Percentiles rank a stretch among this genome's conserved stretches.
Evolutionary conservation across 53 echinoderm and acorn worm genomes (phyloP).

Genomic region (Pentamera pediparva): DNA sequence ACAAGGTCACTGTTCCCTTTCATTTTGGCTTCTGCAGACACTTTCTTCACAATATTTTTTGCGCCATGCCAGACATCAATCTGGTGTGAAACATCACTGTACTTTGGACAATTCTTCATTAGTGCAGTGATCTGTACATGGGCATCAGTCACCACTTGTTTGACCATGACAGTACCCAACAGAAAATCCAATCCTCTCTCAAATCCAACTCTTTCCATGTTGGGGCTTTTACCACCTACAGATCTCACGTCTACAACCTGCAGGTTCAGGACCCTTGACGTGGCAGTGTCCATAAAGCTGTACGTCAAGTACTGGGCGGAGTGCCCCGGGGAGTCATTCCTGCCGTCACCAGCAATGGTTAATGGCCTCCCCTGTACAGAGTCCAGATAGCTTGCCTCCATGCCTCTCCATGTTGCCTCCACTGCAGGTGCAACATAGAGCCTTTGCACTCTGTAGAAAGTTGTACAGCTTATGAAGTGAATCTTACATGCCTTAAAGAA

Average conservation of each 20-base stretch:
- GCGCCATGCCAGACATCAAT: slow-evolving; percentile 40
- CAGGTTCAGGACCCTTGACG: slow-evolving; percentile 21
- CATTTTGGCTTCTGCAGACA: neutral
- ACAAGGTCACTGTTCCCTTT: slow-evolving; percentile 6
- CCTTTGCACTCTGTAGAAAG: slow-evolving; percentile 2
- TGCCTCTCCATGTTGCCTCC: neutral
- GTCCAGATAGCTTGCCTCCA: neutral
- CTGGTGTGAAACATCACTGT: neutral
- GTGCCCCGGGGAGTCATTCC: slow-evolving; percentile 44
- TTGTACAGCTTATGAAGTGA: slow-evolving; percentile 10
- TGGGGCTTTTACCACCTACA: slow-evolving; percentile 21
- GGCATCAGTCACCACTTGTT: slow-evolving; percentile 34
- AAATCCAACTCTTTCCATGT: slow-evolving; percentile 24
- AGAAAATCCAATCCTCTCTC: slow-evolving; percentile 17
- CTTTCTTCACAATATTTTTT: slow-evolving; percentile 25
- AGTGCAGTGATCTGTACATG: slow-evolving; percentile 32
- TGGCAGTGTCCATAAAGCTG: slow-evolving; percentile 34
- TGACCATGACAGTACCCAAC: neutral
- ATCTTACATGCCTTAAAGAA: slow-evolving; percentile 5
- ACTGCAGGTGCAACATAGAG: neutral
- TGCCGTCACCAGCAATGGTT: slow-evolving; percentile 20
- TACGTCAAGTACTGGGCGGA: slow-evolving; percentile 41
- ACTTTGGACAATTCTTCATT: slow-evolving; percentile 25
- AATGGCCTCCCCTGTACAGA: neutral
- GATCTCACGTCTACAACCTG: slow-evolving; percentile 23